Conservation (phyloP, 2,888 invertebrate genomes). For the Epirrhoe alternata region DNA sequence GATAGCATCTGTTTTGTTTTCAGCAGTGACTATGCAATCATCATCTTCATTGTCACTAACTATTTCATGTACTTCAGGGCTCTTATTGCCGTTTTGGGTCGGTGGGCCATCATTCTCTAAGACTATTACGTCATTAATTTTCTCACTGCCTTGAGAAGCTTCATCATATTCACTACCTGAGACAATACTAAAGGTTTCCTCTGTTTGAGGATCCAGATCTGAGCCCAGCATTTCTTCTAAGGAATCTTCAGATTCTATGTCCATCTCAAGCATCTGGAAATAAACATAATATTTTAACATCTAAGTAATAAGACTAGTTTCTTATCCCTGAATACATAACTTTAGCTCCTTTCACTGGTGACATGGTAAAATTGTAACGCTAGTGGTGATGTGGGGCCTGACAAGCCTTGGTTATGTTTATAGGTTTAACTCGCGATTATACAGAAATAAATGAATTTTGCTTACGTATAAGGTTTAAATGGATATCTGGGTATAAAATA, state of each 20-base stretch:
- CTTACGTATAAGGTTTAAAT: no score
- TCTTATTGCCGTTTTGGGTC: conserved; percentile 58
- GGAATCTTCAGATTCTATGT: conserved; percentile 60
- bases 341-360: no score
- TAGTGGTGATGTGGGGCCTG: no score
- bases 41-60: conserved; percentile 77
- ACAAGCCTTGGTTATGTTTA: no score
- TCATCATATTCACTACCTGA: conserved; percentile 70
- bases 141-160: conserved; percentile 57
- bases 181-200: conserved; percentile 72
- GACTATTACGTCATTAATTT: conserved; percentile 58
- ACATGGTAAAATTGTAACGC: no score
- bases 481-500: no score
- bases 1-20: conserved; percentile 39
- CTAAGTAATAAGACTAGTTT: not conserved
- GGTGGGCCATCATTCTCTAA: conserved; percentile 57
- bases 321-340: not conserved
- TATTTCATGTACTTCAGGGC: conserved; percentile 73
- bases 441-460: no score
- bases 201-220: conserved; percentile 55
- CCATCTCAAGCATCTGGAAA: conserved; percentile 56
- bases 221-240: conserved; percentile 53
- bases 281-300: not conserved
- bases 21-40: conserved; percentile 57
- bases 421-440: no score